Evolutionary conservation across 1,140 invertebrate species (phyloP), one percentile per base, ranked within the genome.

Genomic region (Triops longicaudatus): DNA sequence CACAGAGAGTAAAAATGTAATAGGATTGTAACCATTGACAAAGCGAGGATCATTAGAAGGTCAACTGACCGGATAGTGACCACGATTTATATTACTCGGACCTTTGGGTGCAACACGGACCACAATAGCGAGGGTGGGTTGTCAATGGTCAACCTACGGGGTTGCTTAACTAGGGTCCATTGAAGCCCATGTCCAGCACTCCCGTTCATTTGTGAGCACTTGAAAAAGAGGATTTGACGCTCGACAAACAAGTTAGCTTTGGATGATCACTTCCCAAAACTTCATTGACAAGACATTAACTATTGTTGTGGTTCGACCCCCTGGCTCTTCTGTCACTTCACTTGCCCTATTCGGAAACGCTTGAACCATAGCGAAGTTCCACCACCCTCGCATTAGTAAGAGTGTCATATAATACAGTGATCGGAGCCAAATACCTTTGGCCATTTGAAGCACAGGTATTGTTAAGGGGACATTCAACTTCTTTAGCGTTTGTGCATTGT

Each of bases 161-260:
- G 50, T 63, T 63, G 14, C 50, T 63, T 63, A 63, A 22, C 50
- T 17, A 63, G 50, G 50, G 50, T 22, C 50, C 22, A n/a, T 63
- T 63, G 17, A 63, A 22, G 14, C 7, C 14, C 50, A 9, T n/a
- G 50, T 63, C 22, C 17, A 6, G 14, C 14, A n/a, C 17, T 63
- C 50, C 50, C 50, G 50, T 63, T 63, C 50, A 63, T 63, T 63
- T 63, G 50, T 63, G 50, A n/a, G 22, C 50, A 63, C 50, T 63
- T 63, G 50, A 63, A 63, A 63, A 63, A 63, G 50, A 22, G 50
- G 50, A 63, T 63, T 63, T n/a, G 22, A 63, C 50, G 50, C 50
- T 63, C 50, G 50, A 63, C 50, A n/a, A 63, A 63, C 50, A 63
- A 5, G 17, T 17, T 63, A 22, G 50, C 50, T 63, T 17, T 9